phyloP scores from a whole-genome alignment of 2,113 vertebrate genomes.

The Calidris pugnax region DNA sequence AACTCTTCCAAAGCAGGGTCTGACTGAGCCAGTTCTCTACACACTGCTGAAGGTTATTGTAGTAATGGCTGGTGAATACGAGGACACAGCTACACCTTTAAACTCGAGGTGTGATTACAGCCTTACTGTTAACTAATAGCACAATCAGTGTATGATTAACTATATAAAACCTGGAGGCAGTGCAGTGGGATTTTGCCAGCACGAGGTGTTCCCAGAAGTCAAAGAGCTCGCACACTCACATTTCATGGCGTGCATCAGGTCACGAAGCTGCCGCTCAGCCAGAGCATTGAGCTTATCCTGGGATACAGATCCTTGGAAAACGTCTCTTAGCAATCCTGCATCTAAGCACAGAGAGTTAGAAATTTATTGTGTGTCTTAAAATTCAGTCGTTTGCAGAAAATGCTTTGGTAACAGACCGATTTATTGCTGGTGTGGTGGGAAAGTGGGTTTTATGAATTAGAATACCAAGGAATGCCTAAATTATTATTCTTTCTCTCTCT shows the following conservation, averaged over 20 bases:
- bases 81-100: neutral
- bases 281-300: constrained; percentile 82
- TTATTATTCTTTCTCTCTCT: neutral
- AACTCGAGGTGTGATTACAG: neutral
- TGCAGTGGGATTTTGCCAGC: neutral
- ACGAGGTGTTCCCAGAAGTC: neutral
- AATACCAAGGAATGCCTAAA: neutral
- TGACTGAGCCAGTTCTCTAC: neutral
- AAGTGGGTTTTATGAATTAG: neutral
- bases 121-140: neutral
- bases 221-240: constrained; percentile 76
- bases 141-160: neutral
- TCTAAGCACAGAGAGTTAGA: constrained; percentile 73
- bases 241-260: constrained; percentile 83
- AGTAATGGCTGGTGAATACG: neutral
- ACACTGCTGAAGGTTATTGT: neutral
- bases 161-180: neutral
- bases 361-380: neutral
- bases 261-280: constrained; percentile 78
- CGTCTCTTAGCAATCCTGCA: constrained; percentile 82
- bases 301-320: constrained; percentile 80
- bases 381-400: neutral
- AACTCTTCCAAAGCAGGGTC: neutral
- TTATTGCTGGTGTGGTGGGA: neutral
- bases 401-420: neutral